phyloP scores from a whole-genome alignment of 2,888 invertebrate species.

The Mythimna lalbum region DNA sequence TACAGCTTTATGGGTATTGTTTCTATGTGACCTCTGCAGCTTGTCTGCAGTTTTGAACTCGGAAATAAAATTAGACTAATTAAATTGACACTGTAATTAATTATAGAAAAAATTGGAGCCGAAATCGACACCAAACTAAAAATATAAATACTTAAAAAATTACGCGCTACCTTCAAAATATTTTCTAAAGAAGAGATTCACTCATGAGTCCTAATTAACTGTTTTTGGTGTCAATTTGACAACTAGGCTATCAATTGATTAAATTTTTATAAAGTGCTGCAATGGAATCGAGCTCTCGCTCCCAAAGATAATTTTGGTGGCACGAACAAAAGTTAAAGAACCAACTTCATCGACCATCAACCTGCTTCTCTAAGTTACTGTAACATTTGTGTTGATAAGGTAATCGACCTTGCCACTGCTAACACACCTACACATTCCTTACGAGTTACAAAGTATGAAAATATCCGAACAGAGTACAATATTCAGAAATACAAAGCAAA shows the following conservation, averaged over 20 bases:
- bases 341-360: neutral
- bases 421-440: neutral
- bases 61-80: conserved; percentile 13
- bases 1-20: conserved; percentile 83
- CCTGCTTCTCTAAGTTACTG: neutral
- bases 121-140: neutral
- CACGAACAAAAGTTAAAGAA: neutral
- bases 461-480: neutral
- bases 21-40: conserved; percentile 73
- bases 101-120: neutral
- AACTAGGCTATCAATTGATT: neutral
- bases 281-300: too few species aligned
- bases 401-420: neutral
- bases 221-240: neutral
- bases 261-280: too few species aligned
- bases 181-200: neutral
- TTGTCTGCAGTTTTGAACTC: conserved; percentile 43
- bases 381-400: conserved; percentile 1
- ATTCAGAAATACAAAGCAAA: neutral
- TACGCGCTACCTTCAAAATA: too few species aligned
- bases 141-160: neutral
- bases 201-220: neutral
- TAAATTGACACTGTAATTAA: neutral
- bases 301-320: too few species aligned
- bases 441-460: neutral